These are phyloP conservation scores for Mayetiola destructor DNA, from an alignment of 2,888 invertebrate genomes.

Conservation along the genomic window DNA sequence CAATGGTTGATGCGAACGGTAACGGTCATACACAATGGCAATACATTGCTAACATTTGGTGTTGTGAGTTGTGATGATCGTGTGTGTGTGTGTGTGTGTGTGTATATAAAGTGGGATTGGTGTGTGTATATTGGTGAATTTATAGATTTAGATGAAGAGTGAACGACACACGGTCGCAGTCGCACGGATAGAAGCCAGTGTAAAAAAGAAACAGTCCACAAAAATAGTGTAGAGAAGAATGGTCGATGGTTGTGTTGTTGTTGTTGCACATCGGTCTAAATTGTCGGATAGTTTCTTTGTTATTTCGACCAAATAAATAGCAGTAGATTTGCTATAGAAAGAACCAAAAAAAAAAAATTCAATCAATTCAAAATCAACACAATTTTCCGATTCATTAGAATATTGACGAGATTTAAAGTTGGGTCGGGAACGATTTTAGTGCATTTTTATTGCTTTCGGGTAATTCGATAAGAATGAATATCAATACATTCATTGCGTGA, in stretches of 20 bases:
- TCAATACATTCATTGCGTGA: too few species aligned
- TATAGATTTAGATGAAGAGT: neutral
- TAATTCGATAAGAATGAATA: too few species aligned
- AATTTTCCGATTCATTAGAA: too few species aligned
- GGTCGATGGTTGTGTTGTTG: slow-evolving; percentile 9
- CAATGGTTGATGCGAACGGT: neutral
- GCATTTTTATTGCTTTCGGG: too few species aligned
- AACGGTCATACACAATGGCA: neutral
- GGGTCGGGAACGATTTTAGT: too few species aligned
- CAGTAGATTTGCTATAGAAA: neutral
- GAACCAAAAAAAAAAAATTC: neutral
- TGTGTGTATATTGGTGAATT: neutral
- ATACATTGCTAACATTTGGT: too few species aligned
- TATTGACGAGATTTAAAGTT: too few species aligned
- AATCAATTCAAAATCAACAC: too few species aligned
- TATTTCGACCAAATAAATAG: neutral
- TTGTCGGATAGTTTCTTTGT: neutral
- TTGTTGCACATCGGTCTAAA: slow-evolving; percentile 9
- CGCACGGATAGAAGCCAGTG: neutral
- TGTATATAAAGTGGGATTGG: neutral
- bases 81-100: neutral
- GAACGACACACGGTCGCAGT: slow-evolving; percentile 4
- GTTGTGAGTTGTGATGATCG: too few species aligned
- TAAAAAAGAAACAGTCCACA: neutral
- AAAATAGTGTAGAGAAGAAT: slow-evolving; percentile 6